phyloP scores from a whole-genome alignment of 2,888 invertebrate genomes.

The Cheilosia soror region DNA sequence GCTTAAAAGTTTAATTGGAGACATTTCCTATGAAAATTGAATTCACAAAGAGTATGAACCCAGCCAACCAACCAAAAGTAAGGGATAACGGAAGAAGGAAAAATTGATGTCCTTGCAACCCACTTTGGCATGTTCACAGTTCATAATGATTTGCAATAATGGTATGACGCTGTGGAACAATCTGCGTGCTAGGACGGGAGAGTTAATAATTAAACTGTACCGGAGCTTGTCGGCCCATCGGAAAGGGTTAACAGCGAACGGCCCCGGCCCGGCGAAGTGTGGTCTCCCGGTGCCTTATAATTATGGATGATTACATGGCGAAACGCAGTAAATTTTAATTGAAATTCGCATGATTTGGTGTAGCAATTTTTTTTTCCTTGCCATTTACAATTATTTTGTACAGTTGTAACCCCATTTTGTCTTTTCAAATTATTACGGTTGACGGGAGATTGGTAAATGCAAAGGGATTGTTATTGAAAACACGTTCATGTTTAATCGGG shows the following conservation, averaged over 20 bases:
- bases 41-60: conserved; percentile 30
- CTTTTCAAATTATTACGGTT: conserved; percentile 11
- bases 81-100: conserved; percentile 32
- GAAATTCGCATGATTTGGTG: conserved; percentile 53
- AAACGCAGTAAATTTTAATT: conserved; percentile 66
- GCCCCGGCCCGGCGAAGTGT: not conserved
- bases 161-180: conserved; percentile 7
- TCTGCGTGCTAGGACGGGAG: not conserved
- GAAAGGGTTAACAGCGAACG: conserved; percentile 43
- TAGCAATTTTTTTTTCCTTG: conserved; percentile 6
- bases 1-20: conserved; percentile 69
- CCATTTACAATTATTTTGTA: conserved; percentile 8
- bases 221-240: conserved; percentile 10
- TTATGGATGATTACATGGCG: conserved; percentile 57
- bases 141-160: conserved; percentile 56
- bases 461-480: not conserved
- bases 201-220: conserved; percentile 49
- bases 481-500: not conserved
- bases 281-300: conserved; percentile 54
- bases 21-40: conserved; percentile 64
- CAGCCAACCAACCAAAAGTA: conserved; percentile 4
- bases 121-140: conserved; percentile 58
- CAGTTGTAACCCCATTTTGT: conserved; percentile 1
- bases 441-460: not conserved
- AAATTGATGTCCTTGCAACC: conserved; percentile 35